These are phyloP conservation scores for Calvadosia cruxmelitensis DNA, from an alignment of 30 jellyfish, hydroid and myxozoan species.

Conservation along the genomic window DNA sequence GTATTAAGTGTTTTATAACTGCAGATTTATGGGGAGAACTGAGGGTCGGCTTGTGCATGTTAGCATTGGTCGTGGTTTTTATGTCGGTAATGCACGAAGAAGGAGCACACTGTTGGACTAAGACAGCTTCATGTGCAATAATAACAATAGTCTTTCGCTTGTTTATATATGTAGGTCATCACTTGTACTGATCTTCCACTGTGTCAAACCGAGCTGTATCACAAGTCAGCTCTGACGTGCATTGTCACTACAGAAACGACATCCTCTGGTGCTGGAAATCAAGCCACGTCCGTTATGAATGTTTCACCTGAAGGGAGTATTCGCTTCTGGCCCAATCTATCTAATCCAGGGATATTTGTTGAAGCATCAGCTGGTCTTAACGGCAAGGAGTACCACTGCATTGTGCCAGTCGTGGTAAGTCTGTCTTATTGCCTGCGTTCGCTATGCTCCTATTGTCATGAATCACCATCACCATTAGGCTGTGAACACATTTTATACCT, in stretches of 20 bases:
- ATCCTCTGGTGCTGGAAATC: slow-evolving; percentile 15
- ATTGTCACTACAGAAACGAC: slow-evolving; percentile 28
- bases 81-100: background rate
- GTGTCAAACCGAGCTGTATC: slow-evolving; percentile 72
- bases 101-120: background rate
- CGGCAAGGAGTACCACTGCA: slow-evolving; percentile 64
- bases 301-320: slow-evolving; percentile 83
- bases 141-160: too few relatives aligned
- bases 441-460: too few relatives aligned
- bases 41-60: too few relatives aligned
- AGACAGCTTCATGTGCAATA: background rate
- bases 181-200: slow-evolving; percentile 62
- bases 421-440: background rate
- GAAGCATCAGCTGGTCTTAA: slow-evolving; percentile 49
- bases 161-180: slow-evolving; percentile 26
- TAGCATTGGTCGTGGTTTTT: too few relatives aligned
- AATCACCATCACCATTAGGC: too few relatives aligned
- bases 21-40: too few relatives aligned
- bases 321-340: slow-evolving; percentile 71
- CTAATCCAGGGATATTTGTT: slow-evolving; percentile 43
- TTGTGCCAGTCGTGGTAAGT: slow-evolving; percentile 53
- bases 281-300: slow-evolving; percentile 42
- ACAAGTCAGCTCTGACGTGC: slow-evolving; percentile 60
- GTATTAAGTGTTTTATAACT: too few relatives aligned
- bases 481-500: too few relatives aligned